Evolutionary conservation across 2,797 vertebrate genomes (phyloP).

Genomic region (Kryptolebias ocellatus): DNA sequence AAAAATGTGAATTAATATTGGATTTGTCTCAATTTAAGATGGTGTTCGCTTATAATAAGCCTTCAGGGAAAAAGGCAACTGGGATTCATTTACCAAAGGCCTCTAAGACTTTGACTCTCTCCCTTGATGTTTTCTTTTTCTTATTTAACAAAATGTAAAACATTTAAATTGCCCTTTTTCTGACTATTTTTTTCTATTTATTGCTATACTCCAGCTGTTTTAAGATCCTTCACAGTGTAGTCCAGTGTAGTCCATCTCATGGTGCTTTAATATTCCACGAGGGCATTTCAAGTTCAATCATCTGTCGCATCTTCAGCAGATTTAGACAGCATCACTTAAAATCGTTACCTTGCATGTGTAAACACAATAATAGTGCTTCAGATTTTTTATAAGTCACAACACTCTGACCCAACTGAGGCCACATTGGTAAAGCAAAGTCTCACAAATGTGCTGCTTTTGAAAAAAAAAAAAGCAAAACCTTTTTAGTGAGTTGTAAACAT

Average conservation of each 20-base stretch:
- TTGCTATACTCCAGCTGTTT: slow-evolving; percentile 14
- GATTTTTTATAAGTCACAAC: neutral
- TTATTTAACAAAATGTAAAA: slow-evolving; percentile 19
- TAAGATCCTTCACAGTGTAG: slow-evolving; percentile 8
- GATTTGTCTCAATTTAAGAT: slow-evolving; percentile 62
- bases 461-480: slow-evolving; percentile 10
- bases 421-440: neutral
- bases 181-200: slow-evolving; percentile 32
- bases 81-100: slow-evolving; percentile 18
- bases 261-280: neutral
- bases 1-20: slow-evolving; percentile 65
- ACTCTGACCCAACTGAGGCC: neutral
- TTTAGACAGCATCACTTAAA: neutral
- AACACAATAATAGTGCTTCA: no score
- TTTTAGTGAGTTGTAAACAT: slow-evolving; percentile 29
- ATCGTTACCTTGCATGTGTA: neutral
- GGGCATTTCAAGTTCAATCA: neutral
- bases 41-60: slow-evolving; percentile 48
- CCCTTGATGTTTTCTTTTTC: slow-evolving; percentile 39
- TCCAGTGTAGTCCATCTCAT: no score
- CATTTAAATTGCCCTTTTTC: slow-evolving; percentile 31
- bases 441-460: slow-evolving; percentile 1
- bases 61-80: slow-evolving; percentile 14
- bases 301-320: slow-evolving; percentile 9
- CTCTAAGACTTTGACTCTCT: slow-evolving; percentile 44